Percentiles rank a stretch among this genome's conserved stretches.
Conservation (phyloP, 2,888 invertebrate genomes). For the Plebejus anna region DNA sequence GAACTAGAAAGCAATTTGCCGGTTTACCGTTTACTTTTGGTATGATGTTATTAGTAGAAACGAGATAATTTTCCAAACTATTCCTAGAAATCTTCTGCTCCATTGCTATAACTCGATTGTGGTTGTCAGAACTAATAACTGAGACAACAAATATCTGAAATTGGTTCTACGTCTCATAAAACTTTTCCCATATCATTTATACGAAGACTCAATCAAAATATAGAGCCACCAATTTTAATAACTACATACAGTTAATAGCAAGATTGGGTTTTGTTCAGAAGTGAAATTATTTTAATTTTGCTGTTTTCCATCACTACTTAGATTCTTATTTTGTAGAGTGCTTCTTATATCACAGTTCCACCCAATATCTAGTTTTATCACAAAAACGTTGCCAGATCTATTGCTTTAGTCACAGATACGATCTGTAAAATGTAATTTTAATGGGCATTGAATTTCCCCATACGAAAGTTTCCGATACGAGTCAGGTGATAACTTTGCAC, state of each 20-base stretch:
- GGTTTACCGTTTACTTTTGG: conserved; percentile 8
- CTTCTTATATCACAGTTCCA: too few species aligned
- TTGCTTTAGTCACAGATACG: background rate
- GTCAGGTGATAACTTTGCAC: conserved; percentile 50
- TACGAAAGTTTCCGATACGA: conserved; percentile 27
- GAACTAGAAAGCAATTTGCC: conserved; percentile 16
- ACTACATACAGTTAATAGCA: background rate
- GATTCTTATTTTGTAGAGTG: too few species aligned
- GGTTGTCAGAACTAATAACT: background rate
- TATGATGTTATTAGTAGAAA: background rate
- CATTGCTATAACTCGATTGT: background rate
- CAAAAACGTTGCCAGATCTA: background rate
- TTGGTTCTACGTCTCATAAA: background rate
- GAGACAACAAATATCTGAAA: background rate
- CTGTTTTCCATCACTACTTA: too few species aligned
- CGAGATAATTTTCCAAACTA: background rate
- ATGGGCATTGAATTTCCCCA: conserved; percentile 16
- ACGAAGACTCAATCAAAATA: background rate
- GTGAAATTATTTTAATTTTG: too few species aligned
- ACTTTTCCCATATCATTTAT: background rate
- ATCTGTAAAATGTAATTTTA: conserved; percentile 6
- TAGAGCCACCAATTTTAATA: background rate
- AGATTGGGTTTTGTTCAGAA: too few species aligned
- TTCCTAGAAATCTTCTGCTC: background rate
- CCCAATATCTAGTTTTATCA: background rate